These are phyloP conservation scores for Dicycla oo DNA, from an alignment of 2,888 invertebrate species.

Conservation along the genomic window DNA sequence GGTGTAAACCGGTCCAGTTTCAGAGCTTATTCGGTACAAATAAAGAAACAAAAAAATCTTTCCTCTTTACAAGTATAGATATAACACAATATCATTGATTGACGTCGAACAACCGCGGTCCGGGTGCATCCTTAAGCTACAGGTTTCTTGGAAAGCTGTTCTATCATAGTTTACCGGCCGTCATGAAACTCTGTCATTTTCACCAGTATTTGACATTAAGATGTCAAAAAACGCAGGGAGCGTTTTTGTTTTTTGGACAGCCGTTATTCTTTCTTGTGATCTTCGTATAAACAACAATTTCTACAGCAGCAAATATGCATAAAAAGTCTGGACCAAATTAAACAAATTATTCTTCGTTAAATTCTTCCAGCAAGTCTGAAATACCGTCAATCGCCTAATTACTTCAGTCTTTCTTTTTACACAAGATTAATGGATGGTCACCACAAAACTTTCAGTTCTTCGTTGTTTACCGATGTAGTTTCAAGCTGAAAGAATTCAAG, in stretches of 20 bases:
- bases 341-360: slow-evolving; percentile 22
- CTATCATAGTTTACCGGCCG: neutral
- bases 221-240: neutral
- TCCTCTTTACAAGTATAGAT: too few species aligned
- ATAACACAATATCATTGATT: neutral
- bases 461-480: slow-evolving; percentile 15
- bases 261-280: neutral
- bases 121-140: neutral
- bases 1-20: too few species aligned
- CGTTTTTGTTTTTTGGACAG: too few species aligned
- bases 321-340: neutral
- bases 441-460: slow-evolving; percentile 20
- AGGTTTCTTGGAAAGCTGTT: neutral
- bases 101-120: neutral
- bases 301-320: neutral
- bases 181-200: too few species aligned
- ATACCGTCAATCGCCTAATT: slow-evolving; percentile 35
- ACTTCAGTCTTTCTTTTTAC: slow-evolving; percentile 14
- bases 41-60: too few species aligned
- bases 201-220: neutral
- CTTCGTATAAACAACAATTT: neutral
- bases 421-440: slow-evolving; percentile 28
- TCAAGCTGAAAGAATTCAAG: slow-evolving; percentile 1
- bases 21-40: too few species aligned
- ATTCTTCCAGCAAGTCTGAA: slow-evolving; percentile 28